Percentiles rank a stretch among this genome's conserved stretches.
Evolutionary conservation across 2,113 vertebrate genomes (phyloP).

Genomic region (Montifringilla adamsi): DNA sequence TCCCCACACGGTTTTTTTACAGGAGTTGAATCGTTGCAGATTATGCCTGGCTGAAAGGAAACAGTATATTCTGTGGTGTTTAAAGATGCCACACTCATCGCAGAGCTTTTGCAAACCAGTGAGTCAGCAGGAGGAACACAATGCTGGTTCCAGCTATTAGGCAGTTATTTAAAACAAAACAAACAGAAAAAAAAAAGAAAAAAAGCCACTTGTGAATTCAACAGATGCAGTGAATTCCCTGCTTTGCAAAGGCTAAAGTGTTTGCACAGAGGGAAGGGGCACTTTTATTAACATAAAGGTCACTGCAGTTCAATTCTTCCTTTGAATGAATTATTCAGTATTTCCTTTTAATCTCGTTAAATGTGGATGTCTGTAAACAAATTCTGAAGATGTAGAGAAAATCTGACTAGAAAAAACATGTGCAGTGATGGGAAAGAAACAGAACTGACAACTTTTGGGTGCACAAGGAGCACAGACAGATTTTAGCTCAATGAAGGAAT

Average conservation of each 20-base stretch:
- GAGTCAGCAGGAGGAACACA: constrained; percentile 63
- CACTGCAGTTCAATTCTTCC: constrained; percentile 15
- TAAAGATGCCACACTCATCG: constrained; percentile 39
- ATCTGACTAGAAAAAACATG: not conserved
- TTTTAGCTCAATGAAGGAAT: not conserved
- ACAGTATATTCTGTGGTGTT: constrained; percentile 29
- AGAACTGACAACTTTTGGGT: not conserved
- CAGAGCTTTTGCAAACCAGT: constrained; percentile 51
- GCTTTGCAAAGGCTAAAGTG: constrained; percentile 27
- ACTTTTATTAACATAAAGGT: constrained; percentile 51
- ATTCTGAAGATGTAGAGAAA: not conserved
- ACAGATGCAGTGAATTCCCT: constrained; percentile 57
- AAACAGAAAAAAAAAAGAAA: constrained; percentile 8
- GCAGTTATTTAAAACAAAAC: constrained; percentile 59
- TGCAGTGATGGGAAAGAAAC: not conserved
- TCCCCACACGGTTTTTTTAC: not conserved
- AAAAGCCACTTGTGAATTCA: constrained; percentile 47
- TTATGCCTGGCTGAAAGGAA: constrained; percentile 43
- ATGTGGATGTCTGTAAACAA: constrained; percentile 6
- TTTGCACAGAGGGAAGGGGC: constrained; percentile 36
- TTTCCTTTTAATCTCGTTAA: constrained; percentile 29
- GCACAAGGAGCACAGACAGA: not conserved
- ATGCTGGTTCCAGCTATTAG: constrained; percentile 47
- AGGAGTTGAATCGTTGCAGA: constrained; percentile 8
- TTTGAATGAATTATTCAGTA: constrained; percentile 50